These are phyloP conservation scores for Helicoverpa zea DNA, from an alignment of 1,140 invertebrate genomes.

Conservation along the genomic window DNA sequence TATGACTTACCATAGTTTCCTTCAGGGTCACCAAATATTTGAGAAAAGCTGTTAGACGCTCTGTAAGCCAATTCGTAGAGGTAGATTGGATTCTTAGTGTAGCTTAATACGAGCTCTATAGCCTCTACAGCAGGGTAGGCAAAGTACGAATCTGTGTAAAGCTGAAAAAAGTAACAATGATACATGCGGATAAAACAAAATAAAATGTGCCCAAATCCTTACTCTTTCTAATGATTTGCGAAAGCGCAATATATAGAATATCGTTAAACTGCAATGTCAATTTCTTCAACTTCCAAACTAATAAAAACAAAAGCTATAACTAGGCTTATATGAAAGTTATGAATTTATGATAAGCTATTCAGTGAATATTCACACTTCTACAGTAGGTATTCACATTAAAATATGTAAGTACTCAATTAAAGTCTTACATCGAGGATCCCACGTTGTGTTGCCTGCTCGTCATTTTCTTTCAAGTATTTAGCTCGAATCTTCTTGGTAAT, in stretches of 20 bases:
- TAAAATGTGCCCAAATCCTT: not conserved
- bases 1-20: constrained; percentile 87
- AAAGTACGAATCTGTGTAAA: constrained; percentile 91
- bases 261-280: not conserved
- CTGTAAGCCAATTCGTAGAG: constrained; percentile 90
- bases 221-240: not conserved
- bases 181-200: not conserved
- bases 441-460: constrained; percentile 51
- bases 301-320: too few relatives aligned
- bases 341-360: too few relatives aligned
- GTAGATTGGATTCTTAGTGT: constrained; percentile 86
- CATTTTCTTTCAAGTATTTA: constrained; percentile 87
- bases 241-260: too few relatives aligned
- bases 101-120: constrained; percentile 84
- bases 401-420: not conserved
- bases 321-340: too few relatives aligned
- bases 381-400: too few relatives aligned
- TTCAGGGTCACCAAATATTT: constrained; percentile 88
- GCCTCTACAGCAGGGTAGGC: constrained; percentile 87
- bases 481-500: constrained; percentile 87
- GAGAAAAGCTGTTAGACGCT: constrained; percentile 90
- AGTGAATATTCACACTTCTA: too few relatives aligned
- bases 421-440: constrained; percentile 69
- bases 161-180: constrained; percentile 80
- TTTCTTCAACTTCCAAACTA: not conserved